Evolutionary conservation across 2,888 invertebrate species (phyloP).

Genomic region (Sinelater perroti): DNA sequence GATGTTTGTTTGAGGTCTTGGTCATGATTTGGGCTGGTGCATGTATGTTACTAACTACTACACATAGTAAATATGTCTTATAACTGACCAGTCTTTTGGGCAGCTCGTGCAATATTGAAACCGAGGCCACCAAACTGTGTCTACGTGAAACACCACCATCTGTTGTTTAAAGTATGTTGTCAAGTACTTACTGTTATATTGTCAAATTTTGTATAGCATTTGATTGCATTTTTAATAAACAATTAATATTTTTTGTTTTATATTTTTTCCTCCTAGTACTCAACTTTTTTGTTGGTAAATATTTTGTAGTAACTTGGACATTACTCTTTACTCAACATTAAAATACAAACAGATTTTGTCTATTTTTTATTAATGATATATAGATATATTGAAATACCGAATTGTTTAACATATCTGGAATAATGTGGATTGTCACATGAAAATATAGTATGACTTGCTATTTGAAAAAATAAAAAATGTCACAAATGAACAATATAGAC

Average conservation of each 20-base stretch:
- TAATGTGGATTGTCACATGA: too few relatives aligned
- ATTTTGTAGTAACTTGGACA: too few relatives aligned
- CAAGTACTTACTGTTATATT: slow-evolving; percentile 43
- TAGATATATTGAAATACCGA: too few relatives aligned
- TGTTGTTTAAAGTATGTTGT: slow-evolving; percentile 38
- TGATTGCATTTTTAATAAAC: slow-evolving; percentile 51
- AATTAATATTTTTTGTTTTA: slow-evolving; percentile 27
- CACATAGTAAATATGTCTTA: slow-evolving; percentile 24
- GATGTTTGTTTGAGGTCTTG: background rate
- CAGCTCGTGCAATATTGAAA: slow-evolving; percentile 53
- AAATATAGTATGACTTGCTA: too few relatives aligned
- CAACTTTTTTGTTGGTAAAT: too few relatives aligned
- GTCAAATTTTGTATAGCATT: slow-evolving; percentile 46
- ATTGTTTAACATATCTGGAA: too few relatives aligned
- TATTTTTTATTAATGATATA: too few relatives aligned
- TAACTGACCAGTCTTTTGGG: slow-evolving; percentile 49
- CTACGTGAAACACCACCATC: slow-evolving; percentile 47
- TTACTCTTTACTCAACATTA: too few relatives aligned
- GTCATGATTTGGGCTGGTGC: slow-evolving; percentile 15
- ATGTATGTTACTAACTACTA: slow-evolving; percentile 27
- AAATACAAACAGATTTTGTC: too few relatives aligned
- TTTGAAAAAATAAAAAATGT: too few relatives aligned
- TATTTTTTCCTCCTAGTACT: slow-evolving; percentile 3
- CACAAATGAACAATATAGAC: too few relatives aligned
- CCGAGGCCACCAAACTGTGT: slow-evolving; percentile 55